Percentiles rank a stretch among this genome's conserved stretches.
Conservation (phyloP, 2,797 vertebrate genomes). For the Caiman crocodilus region DNA sequence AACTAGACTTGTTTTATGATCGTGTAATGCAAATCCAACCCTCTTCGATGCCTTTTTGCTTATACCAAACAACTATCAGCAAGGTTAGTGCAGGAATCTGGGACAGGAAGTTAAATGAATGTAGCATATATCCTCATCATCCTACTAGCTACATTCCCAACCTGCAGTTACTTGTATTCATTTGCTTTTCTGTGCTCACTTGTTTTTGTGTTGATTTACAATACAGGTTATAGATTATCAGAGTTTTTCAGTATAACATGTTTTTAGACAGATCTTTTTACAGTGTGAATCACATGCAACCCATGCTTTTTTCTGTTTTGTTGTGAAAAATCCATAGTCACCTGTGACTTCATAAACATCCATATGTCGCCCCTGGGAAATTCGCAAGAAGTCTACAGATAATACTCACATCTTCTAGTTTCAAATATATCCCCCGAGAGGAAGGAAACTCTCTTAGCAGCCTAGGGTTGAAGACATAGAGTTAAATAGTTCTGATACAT, state of each 20-base stretch:
- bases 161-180: constrained; percentile 11
- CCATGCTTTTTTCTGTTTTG: background rate
- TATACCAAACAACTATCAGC: background rate
- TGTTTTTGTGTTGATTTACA: background rate
- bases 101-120: background rate
- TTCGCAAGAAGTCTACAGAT: background rate
- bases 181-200: background rate
- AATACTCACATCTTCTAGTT: background rate
- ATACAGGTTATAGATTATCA: background rate
- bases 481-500: background rate
- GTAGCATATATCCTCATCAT: background rate
- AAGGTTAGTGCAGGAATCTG: background rate
- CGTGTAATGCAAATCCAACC: background rate
- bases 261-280: background rate
- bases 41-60: constrained; percentile 22
- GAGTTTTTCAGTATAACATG: background rate
- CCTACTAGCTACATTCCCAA: background rate
- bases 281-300: background rate
- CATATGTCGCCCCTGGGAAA: background rate
- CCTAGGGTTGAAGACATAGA: background rate
- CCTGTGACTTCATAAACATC: background rate
- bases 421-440: background rate
- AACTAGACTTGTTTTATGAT: background rate
- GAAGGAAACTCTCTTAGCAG: background rate
- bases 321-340: background rate